Base-by-base conservation (phyloP, 2,113 vertebrate species). In the Poecilia latipinna region DNA sequence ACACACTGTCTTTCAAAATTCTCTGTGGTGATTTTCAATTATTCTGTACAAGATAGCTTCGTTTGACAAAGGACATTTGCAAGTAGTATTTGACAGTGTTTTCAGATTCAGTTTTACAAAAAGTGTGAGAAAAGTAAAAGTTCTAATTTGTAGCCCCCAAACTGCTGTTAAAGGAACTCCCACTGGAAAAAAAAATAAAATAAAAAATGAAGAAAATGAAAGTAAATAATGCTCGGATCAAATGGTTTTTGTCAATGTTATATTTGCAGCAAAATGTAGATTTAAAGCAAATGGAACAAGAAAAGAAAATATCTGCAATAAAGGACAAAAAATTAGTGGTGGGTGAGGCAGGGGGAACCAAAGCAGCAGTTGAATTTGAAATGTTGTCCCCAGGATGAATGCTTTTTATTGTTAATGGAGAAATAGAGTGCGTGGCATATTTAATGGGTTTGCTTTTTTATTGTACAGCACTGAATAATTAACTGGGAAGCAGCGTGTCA, bases 391-490 rank as follows among this genome's bases (percentile, higher is more conserved):
- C 96, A 94, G 96, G 95, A 96, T 94, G 93, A 96, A 96, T 95
- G 95, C 96, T 96, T 98, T 95, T 97, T 97, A 97, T 97, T 97
- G 97, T 97, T 98, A 98, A 98, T 99, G 96, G 96, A 97, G 96
- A 97, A 98, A 97, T 97, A 98, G 97, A 97, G 97, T 96, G 96
- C 95, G 94, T 97, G 97, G 97, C 96, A 96, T 96, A 96, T 98
- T 98, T 98, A 99, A 99, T 98, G 96, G 97, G 94, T 95, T 97
- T 97, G 97, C 96, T 98, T 98, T 67, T 99, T 98, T 99, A 99
- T 99, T 99, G 97, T 98, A 98, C 96, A 97, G 97, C 97, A 95
- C 97, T 98, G 97, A 99, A 99, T 99, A 99, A 99, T 98, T 99
- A 99, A 99, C 96, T 98, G 96, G 96, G 96, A 98, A 96, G 96